These are phyloP conservation scores for Andrena bicolor DNA, from an alignment of 2,888 invertebrate genomes.

Conservation along the genomic window DNA sequence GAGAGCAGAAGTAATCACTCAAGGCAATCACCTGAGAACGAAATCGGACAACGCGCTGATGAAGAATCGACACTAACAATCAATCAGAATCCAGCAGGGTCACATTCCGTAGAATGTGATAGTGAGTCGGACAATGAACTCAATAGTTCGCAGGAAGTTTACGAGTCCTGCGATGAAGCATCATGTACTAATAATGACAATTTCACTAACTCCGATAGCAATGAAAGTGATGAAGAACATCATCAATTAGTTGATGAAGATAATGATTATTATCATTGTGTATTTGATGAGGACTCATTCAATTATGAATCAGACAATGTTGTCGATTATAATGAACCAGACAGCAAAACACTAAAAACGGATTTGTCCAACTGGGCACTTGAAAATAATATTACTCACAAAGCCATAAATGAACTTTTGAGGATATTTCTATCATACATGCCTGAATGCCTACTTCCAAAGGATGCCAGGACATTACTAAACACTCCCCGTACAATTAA, in stretches of 20 bases:
- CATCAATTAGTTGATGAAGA: background rate
- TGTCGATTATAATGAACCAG: slow-evolving; percentile 4
- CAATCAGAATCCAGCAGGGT: background rate
- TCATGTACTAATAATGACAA: too few relatives aligned
- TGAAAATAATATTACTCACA: background rate
- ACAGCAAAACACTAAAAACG: background rate
- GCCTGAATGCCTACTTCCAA: background rate
- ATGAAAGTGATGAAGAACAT: background rate
- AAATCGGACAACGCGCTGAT: slow-evolving; percentile 1
- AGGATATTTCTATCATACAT: background rate
- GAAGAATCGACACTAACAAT: background rate
- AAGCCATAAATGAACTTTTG: background rate
- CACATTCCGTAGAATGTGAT: background rate
- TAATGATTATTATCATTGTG: slow-evolving; percentile 1
- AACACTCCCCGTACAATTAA: background rate
- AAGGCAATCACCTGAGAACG: background rate
- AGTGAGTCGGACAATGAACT: slow-evolving; percentile 1
- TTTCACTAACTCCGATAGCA: background rate
- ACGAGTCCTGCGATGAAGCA: background rate
- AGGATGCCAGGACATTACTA: background rate
- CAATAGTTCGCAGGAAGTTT: background rate
- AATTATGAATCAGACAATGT: background rate
- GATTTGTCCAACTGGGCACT: background rate
- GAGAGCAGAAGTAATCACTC: background rate
- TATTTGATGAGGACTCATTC: background rate